Conservation (phyloP, 2,797 vertebrate genomes). For the Lacerta agilis region DNA sequence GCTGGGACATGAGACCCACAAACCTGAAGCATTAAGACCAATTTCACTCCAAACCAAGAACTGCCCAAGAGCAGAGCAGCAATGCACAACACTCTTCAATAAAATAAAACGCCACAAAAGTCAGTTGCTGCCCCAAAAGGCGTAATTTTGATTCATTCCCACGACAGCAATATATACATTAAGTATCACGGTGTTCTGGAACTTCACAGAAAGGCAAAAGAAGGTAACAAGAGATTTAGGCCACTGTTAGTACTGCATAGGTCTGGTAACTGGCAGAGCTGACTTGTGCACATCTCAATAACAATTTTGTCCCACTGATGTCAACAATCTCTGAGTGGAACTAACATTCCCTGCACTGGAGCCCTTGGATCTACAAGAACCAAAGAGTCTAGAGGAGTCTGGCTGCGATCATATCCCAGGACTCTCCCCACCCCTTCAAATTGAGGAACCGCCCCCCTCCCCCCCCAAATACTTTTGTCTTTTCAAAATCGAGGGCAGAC, state of each 20-base stretch:
- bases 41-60: neutral
- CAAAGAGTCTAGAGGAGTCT: neutral
- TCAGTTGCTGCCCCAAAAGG: neutral
- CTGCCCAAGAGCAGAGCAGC: neutral
- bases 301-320: neutral
- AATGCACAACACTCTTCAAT: neutral
- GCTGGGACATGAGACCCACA: no score
- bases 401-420: neutral
- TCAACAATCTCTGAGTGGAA: neutral
- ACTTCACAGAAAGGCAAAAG: neutral
- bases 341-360: neutral
- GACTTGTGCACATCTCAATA: neutral
- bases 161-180: neutral
- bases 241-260: neutral
- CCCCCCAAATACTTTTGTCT: neutral
- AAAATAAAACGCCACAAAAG: neutral
- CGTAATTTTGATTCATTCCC: neutral
- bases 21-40: neutral
- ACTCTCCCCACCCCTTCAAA: neutral
- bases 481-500: neutral
- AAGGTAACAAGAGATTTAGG: neutral
- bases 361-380: neutral
- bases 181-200: neutral
- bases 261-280: neutral
- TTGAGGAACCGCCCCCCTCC: no score